Percentiles rank a stretch among this genome's conserved stretches.
These are phyloP conservation scores for Nomada fucata DNA, from an alignment of 2,888 invertebrate genomes.

Conservation along the genomic window DNA sequence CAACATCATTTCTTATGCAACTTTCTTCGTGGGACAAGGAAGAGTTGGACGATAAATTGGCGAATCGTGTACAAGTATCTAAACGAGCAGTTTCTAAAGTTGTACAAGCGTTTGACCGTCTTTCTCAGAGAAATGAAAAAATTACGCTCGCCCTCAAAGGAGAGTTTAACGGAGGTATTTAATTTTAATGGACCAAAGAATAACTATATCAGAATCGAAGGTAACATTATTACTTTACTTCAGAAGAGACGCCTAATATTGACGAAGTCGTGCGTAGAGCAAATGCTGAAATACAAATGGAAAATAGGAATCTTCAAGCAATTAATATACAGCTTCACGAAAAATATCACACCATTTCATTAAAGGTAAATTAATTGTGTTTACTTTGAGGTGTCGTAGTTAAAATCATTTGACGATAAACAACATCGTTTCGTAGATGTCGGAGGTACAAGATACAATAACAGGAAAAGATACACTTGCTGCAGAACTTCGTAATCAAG, in stretches of 20 bases:
- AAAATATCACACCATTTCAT: slow-evolving; percentile 95
- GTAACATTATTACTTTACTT: slow-evolving; percentile 54
- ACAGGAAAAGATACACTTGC: slow-evolving; percentile 97
- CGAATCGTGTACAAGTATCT: slow-evolving; percentile 97
- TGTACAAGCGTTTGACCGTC: slow-evolving; percentile 97
- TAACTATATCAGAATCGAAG: slow-evolving; percentile 1
- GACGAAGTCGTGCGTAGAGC: slow-evolving; percentile 94
- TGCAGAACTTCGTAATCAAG: slow-evolving; percentile 97
- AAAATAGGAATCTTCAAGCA: slow-evolving; percentile 96
- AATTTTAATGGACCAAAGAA: slow-evolving; percentile 46
- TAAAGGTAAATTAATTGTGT: slow-evolving; percentile 86
- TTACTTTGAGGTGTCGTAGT: neutral
- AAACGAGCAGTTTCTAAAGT: slow-evolving; percentile 98
- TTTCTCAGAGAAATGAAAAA: slow-evolving; percentile 98
- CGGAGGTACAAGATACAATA: slow-evolving; percentile 94
- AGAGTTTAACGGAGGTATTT: slow-evolving; percentile 89
- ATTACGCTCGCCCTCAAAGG: slow-evolving; percentile 95
- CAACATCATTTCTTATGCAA: slow-evolving; percentile 97
- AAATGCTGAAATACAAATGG: slow-evolving; percentile 94
- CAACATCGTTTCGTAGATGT: slow-evolving; percentile 85
- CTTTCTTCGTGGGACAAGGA: slow-evolving; percentile 99
- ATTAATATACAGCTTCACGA: slow-evolving; percentile 96
- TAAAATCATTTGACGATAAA: slow-evolving; percentile 2
- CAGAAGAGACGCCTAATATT: slow-evolving; percentile 89
- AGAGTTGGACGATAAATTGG: slow-evolving; percentile 97